phyloP scores from a whole-genome alignment of 2,113 vertebrate species.

The Campylomormyrus tamandua region DNA sequence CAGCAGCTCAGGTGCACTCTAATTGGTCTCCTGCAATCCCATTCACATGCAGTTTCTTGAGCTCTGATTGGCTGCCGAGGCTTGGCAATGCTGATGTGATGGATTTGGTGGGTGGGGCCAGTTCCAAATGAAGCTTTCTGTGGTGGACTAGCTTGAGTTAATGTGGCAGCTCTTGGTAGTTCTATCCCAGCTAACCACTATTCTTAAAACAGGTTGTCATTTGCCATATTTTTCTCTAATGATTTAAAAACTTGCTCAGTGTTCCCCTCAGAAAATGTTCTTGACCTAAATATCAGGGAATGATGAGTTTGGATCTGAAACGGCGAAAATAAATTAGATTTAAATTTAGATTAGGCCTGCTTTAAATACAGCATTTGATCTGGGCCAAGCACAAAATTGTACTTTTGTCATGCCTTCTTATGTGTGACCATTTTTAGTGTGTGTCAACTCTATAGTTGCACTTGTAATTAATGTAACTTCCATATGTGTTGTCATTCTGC shows the following conservation, averaged over 20 bases:
- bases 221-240: not conserved
- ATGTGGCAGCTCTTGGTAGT: not conserved
- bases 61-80: conserved; percentile 45
- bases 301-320: not conserved
- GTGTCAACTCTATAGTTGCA: not conserved
- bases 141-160: not conserved
- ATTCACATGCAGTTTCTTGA: conserved; percentile 54
- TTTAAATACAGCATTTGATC: not conserved
- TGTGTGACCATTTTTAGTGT: not conserved
- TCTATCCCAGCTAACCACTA: not conserved
- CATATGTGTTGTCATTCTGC: not conserved
- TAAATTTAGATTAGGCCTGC: not conserved
- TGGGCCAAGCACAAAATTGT: not conserved
- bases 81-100: conserved; percentile 59
- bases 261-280: not conserved
- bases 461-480: not conserved
- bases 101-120: conserved; percentile 36
- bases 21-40: conserved; percentile 45
- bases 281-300: not conserved
- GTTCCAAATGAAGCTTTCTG: not conserved
- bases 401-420: not conserved
- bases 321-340: not conserved
- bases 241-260: not conserved
- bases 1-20: conserved; percentile 20
- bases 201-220: not conserved